Evolutionary conservation across 2,888 invertebrate species (phyloP).

Genomic region (Cosmopolites sordidus): DNA sequence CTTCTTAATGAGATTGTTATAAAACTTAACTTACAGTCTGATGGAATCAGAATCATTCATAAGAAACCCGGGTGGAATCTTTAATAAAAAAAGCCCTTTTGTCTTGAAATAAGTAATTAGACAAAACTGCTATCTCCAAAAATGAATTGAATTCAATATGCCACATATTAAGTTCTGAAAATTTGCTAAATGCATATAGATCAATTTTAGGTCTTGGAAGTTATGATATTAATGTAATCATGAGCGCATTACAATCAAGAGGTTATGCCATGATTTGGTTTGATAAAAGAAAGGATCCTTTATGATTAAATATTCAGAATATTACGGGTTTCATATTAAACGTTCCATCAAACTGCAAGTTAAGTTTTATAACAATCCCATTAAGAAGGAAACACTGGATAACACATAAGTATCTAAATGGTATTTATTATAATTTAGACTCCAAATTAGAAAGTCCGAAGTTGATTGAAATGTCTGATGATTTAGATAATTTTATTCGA

Average conservation of each 20-base stretch:
- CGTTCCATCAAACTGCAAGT: conserved; percentile 85
- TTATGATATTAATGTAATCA: conserved; percentile 97
- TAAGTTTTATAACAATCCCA: conserved; percentile 83
- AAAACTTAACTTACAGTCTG: conserved; percentile 84
- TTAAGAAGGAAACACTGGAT: conserved; percentile 89
- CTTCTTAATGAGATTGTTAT: conserved; percentile 78
- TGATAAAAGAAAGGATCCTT: conserved; percentile 89
- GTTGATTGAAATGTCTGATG: conserved; percentile 75
- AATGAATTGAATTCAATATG: conserved; percentile 84
- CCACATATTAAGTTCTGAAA: conserved; percentile 79
- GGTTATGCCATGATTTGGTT: conserved; percentile 93
- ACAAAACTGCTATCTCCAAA: conserved; percentile 71
- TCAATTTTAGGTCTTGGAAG: conserved; percentile 92
- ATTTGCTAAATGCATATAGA: conserved; percentile 92
- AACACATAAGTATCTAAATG: conserved; percentile 74
- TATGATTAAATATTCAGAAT: conserved; percentile 66
- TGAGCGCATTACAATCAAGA: conserved; percentile 85
- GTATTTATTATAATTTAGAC: conserved; percentile 85
- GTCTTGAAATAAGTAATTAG: conserved; percentile 88
- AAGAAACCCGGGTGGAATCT: conserved; percentile 90
- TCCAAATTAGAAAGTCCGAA: conserved; percentile 84
- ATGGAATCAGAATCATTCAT: conserved; percentile 91
- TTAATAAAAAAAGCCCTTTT: conserved; percentile 74
- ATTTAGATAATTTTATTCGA: conserved; percentile 71
- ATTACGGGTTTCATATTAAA: conserved; percentile 92